Evolutionary conservation across 2,888 invertebrate species (phyloP).

Genomic region (Germaria angustata): DNA sequence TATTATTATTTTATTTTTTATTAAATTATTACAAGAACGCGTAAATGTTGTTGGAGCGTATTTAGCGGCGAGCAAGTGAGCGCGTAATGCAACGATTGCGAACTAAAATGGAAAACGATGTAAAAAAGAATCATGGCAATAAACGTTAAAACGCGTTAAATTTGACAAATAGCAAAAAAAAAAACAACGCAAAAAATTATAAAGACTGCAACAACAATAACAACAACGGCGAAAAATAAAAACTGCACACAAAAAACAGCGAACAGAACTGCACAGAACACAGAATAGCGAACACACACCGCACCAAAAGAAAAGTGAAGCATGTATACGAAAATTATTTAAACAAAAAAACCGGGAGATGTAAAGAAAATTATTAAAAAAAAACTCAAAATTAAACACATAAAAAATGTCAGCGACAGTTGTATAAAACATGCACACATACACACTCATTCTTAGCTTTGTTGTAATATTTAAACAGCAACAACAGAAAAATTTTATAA

Average conservation of each 20-base stretch:
- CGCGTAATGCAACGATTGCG: conserved; percentile 67
- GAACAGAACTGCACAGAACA: conserved; percentile 63
- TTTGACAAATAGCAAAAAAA: conserved; percentile 67
- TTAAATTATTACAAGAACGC: conserved; percentile 64
- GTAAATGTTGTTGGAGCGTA: conserved; percentile 66
- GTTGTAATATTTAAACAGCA: conserved; percentile 12
- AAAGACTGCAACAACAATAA: conserved; percentile 46
- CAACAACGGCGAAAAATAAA: conserved; percentile 12
- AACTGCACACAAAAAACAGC: conserved; percentile 55
- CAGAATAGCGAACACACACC: conserved; percentile 49
- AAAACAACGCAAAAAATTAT: conserved; percentile 46
- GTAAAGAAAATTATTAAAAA: conserved; percentile 56
- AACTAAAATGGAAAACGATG: conserved; percentile 68
- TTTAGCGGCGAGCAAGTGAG: conserved; percentile 67
- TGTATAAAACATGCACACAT: neutral
- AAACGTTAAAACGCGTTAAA: conserved; percentile 67
- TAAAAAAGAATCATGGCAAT: conserved; percentile 68
- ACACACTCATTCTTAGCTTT: neutral
- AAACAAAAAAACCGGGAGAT: conserved; percentile 61
- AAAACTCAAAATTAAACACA: conserved; percentile 20
- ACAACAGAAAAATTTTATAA: conserved; percentile 3
- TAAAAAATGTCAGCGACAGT: conserved; percentile 13
- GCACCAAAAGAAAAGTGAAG: conserved; percentile 63
- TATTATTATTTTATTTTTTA: conserved; percentile 7
- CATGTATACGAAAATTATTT: conserved; percentile 65